Base-by-base conservation (phyloP, 2,113 vertebrate genomes). In the Alouatta palliata region DNA sequence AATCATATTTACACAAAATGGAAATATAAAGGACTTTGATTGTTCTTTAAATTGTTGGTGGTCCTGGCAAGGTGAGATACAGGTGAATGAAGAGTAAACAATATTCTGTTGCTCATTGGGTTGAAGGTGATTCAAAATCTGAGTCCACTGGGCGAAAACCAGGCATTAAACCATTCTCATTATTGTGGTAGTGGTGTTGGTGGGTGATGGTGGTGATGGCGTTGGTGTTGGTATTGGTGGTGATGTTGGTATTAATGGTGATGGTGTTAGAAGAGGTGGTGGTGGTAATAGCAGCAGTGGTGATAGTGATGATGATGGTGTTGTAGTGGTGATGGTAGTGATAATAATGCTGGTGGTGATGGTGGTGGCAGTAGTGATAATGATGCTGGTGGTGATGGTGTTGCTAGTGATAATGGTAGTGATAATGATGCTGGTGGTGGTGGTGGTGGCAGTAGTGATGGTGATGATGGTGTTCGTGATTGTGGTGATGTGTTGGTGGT, bases 311-410 rank as follows among this genome's bases (percentile, higher is more conserved):
- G 27, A 27, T 61, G 25, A 5, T 61, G 58, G 58, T 61, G 58
- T 10, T 61, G 21, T 80, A 10, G 7, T 43, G 19, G 4, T 47
- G 37, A 1, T 58, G 43, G 0, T 76, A 11, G 9, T 68, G 85
- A 43, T 43, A 43, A 43, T 43, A 5, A 43, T 43, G 40, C 40
- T 43, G 40, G 12, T 14, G 3, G 13, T 47, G 32, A 0, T 70
- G 13, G 3, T 14, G 4, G 37, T 52, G 43, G 6, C 37, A 21
- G 0, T 30, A 20, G 0, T 17, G 13, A 4, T n/a, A 40, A 3
- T 56, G 17, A 8, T 49, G 49, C 1, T 49, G 49, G 19, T 54
- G 3, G 3, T 73, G 11, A 2, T 23, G 16, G 5, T 71, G 84
- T 2, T 11, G 20, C 1, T 45, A 4, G 3, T 43, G 21, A 3